These are phyloP conservation scores for Ips nitidus DNA, from an alignment of 1,140 invertebrate species.

Conservation along the genomic window DNA sequence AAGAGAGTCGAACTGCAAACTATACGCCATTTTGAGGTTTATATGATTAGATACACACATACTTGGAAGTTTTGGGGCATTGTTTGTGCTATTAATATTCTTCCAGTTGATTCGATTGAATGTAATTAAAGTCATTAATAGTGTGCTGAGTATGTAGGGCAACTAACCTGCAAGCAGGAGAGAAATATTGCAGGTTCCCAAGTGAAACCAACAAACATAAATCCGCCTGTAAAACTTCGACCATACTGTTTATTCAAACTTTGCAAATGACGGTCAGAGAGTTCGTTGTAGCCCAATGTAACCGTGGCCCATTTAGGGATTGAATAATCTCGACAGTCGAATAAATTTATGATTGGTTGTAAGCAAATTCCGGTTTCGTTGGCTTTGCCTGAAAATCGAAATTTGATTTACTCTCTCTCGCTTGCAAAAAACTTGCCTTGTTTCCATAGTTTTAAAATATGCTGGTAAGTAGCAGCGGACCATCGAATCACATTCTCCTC, in stretches of 20 bases:
- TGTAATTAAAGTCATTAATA: no score
- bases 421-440: conserved; percentile 49
- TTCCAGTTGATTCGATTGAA: no score
- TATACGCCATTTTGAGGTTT: not conserved
- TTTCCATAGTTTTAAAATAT: conserved; percentile 64
- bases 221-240: conserved; percentile 59
- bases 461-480: conserved; percentile 62
- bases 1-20: not conserved
- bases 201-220: conserved; percentile 65
- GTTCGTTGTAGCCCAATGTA: conserved; percentile 60
- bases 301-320: conserved; percentile 57
- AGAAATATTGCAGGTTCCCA: conserved; percentile 62
- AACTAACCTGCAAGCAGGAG: conserved; percentile 56
- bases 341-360: conserved; percentile 59
- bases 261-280: conserved; percentile 56
- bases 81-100: not conserved
- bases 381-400: conserved; percentile 42
- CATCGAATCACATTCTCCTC: conserved; percentile 64
- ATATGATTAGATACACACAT: not conserved
- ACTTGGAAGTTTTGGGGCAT: not conserved
- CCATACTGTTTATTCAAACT: conserved; percentile 54
- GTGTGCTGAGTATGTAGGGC: not conserved
- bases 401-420: not conserved
- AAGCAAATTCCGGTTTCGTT: conserved; percentile 62
- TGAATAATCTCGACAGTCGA: conserved; percentile 52